Conservation (phyloP, 2,888 invertebrate genomes). For the Acrocyrtus sp. region DNA sequence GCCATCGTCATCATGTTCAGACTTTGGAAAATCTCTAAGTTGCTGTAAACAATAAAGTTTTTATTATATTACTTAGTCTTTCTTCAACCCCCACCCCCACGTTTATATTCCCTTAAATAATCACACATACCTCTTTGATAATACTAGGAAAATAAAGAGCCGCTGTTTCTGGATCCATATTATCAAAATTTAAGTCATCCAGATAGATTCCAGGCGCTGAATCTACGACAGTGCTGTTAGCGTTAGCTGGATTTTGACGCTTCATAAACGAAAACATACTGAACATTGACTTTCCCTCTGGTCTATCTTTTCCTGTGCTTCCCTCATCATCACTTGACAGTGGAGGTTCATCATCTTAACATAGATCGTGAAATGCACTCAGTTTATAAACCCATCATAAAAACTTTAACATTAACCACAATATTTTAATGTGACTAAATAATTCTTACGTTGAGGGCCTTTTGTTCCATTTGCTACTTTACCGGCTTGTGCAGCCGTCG, state of each 20-base stretch:
- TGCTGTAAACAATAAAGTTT: conserved; percentile 12
- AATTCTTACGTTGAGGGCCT: conserved; percentile 20
- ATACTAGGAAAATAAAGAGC: conserved; percentile 81
- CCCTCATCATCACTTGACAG: conserved; percentile 68
- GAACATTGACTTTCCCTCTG: conserved; percentile 74
- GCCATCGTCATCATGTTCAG: conserved; percentile 83
- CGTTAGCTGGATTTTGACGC: conserved; percentile 69
- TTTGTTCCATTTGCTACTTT: conserved; percentile 35
- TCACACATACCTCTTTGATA: conserved; percentile 53
- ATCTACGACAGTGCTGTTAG: conserved; percentile 66
- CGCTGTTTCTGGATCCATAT: conserved; percentile 91
- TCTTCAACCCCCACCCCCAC: too few species aligned
- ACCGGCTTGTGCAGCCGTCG: conserved; percentile 35
- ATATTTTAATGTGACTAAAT: too few species aligned
- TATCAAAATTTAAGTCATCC: conserved; percentile 88
- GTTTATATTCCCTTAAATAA: too few species aligned
- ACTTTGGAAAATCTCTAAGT: conserved; percentile 38
- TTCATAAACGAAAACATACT: conserved; percentile 95
- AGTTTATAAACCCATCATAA: not conserved
- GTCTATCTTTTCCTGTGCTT: conserved; percentile 46
- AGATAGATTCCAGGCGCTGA: conserved; percentile 84
- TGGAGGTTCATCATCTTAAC: conserved; percentile 57
- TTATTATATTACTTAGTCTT: conserved; percentile 2
- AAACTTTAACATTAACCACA: too few species aligned
- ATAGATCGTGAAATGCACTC: not conserved